phyloP scores from a whole-genome alignment of 2,113 vertebrate genomes.

The Channa maculata region DNA sequence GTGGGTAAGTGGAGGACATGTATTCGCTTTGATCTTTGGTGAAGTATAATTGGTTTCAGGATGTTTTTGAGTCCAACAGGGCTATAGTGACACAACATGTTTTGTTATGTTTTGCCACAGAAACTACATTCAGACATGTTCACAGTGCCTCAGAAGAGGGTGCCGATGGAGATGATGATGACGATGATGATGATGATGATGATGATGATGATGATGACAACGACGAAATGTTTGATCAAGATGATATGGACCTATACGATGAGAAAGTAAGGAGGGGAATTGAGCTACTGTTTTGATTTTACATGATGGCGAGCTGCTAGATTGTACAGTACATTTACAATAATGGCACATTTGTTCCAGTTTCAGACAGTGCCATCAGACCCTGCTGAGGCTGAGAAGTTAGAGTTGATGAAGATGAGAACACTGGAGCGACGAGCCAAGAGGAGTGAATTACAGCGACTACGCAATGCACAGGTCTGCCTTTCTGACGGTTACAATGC shows the following conservation, averaged over 20 bases:
- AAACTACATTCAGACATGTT: constrained; percentile 57
- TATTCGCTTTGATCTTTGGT: not conserved
- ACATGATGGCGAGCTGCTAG: not conserved
- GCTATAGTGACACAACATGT: not conserved
- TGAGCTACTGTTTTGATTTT: not conserved
- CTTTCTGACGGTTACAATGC: not conserved
- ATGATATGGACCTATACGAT: constrained; percentile 66
- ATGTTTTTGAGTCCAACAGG: not conserved
- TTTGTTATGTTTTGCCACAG: constrained; percentile 15
- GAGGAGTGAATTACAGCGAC: constrained; percentile 87
- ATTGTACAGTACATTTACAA: not conserved
- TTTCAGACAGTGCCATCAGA: constrained; percentile 67
- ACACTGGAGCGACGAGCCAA: constrained; percentile 86
- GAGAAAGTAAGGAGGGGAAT: constrained; percentile 68
- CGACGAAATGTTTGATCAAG: constrained; percentile 59
- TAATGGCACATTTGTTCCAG: constrained; percentile 4
- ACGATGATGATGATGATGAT: not conserved
- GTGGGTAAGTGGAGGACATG: constrained; percentile 56
- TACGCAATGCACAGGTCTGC: constrained; percentile 91
- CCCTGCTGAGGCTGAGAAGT: constrained; percentile 74
- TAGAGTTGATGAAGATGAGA: constrained; percentile 84
- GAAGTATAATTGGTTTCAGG: not conserved
- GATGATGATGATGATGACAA: constrained; percentile 43
- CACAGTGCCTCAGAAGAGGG: constrained; percentile 75
- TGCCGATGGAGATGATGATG: constrained; percentile 74